phyloP scores from a whole-genome alignment of 2,113 vertebrate species.

The Hepsetus odoe region DNA sequence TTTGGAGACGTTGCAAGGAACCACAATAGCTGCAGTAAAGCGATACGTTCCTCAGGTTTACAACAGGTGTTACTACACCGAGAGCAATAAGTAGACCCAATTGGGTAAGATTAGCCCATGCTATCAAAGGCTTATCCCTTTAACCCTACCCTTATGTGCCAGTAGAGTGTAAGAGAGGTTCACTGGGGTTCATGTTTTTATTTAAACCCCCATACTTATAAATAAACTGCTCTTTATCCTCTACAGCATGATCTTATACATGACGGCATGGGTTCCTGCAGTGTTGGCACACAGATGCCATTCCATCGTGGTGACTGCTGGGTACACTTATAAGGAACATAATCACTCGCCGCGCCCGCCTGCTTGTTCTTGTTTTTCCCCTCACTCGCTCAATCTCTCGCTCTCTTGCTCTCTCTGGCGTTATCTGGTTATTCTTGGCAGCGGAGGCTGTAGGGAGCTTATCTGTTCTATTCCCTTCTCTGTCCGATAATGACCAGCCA shows the following conservation, averaged over 20 bases:
- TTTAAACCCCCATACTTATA: slow-evolving; percentile 32
- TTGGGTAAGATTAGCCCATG: slow-evolving; percentile 9
- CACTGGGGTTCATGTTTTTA: slow-evolving; percentile 27
- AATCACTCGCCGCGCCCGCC: slow-evolving; percentile 19
- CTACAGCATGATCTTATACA: slow-evolving; percentile 7
- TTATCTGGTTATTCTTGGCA: slow-evolving; percentile 53
- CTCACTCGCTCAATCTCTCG: slow-evolving; percentile 15
- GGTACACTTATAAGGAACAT: slow-evolving; percentile 25
- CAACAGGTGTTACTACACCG: background rate
- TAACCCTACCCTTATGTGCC: background rate
- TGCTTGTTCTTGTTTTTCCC: background rate
- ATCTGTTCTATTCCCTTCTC: slow-evolving; percentile 45
- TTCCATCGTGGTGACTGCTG: slow-evolving; percentile 40
- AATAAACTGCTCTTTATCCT: slow-evolving; percentile 43
- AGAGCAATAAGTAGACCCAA: background rate
- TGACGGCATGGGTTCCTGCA: slow-evolving; percentile 35
- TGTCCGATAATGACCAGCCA: slow-evolving; percentile 47
- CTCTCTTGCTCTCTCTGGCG: background rate
- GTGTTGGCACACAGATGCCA: slow-evolving; percentile 41
- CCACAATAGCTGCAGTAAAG: background rate
- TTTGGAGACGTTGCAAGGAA: background rate
- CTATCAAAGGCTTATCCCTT: background rate
- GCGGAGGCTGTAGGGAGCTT: slow-evolving; percentile 32
- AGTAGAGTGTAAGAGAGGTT: background rate
- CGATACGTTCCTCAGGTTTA: background rate